Evolutionary conservation across 2,113 vertebrate genomes (phyloP).

Genomic region (Albula glossodonta): DNA sequence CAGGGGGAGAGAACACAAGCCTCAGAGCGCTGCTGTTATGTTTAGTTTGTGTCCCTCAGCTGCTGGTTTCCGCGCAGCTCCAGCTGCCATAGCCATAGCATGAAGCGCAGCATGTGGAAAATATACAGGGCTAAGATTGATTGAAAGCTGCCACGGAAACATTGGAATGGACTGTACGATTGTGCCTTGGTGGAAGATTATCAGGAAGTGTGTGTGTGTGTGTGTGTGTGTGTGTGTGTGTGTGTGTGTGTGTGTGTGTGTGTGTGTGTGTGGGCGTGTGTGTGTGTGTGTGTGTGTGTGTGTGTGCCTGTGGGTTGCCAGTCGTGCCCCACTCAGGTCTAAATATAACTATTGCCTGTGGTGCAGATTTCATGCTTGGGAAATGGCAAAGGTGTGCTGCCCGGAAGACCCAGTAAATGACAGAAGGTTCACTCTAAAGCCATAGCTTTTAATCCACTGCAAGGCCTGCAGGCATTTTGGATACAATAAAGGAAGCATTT

Average conservation of each 20-base stretch:
- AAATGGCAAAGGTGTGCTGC: conserved; percentile 8
- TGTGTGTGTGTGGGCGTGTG: no score
- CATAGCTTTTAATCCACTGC: neutral
- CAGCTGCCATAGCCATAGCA: neutral
- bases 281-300: no score
- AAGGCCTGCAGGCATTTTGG: neutral
- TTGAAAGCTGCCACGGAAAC: neutral
- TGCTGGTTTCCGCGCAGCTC: neutral
- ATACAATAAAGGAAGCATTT: neutral
- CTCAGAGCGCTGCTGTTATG: neutral
- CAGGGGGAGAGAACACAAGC: neutral
- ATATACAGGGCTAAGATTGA: neutral
- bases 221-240: neutral
- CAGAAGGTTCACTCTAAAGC: neutral
- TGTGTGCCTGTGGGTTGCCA: neutral
- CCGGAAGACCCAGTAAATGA: neutral
- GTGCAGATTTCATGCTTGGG: conserved; percentile 6
- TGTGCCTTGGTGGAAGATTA: neutral
- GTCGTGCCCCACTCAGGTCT: neutral
- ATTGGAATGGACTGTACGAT: neutral
- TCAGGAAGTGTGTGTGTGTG: neutral
- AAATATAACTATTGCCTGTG: conserved; percentile 9
- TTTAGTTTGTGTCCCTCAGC: neutral
- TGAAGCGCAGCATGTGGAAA: neutral
- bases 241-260: neutral